A percentile compares a stretch with the other conserved stretches of the same genome.
These are phyloP conservation scores for Lagopus muta DNA, from an alignment of 2,113 vertebrate genomes.

Conservation along the genomic window DNA sequence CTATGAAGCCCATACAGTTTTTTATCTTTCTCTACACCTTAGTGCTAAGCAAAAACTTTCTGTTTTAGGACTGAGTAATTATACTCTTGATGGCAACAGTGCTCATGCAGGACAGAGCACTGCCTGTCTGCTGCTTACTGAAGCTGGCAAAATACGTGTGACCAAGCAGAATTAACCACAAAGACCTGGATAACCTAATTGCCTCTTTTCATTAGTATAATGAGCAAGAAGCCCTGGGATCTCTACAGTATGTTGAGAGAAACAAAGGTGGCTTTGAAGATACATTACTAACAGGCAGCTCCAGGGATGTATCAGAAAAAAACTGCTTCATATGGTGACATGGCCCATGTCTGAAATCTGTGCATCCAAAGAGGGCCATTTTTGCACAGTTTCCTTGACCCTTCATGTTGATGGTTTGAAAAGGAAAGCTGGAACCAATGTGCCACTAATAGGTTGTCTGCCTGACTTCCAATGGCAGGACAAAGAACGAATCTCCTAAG, in stretches of 20 bases:
- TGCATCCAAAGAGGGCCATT: fast-evolving
- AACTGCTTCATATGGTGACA: fast-evolving
- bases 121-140: background rate
- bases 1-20: background rate
- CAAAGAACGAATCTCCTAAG: background rate
- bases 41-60: background rate
- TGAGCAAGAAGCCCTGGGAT: background rate
- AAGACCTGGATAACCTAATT: background rate
- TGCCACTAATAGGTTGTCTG: background rate
- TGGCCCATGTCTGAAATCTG: fast-evolving
- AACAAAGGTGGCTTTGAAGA: background rate
- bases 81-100: background rate
- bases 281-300: background rate
- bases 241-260: background rate
- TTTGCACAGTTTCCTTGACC: background rate
- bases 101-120: background rate
- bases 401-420: background rate
- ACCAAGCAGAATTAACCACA: background rate
- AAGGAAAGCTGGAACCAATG: fast-evolving
- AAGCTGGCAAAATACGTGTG: background rate
- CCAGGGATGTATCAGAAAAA: background rate
- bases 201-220: background rate
- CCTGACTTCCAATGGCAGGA: fast-evolving
- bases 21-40: conserved; percentile 26
- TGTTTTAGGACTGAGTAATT: conserved; percentile 14